These are phyloP conservation scores for Catharus minimus DNA, from an alignment of 2,113 vertebrate genomes.

Conservation along the genomic window DNA sequence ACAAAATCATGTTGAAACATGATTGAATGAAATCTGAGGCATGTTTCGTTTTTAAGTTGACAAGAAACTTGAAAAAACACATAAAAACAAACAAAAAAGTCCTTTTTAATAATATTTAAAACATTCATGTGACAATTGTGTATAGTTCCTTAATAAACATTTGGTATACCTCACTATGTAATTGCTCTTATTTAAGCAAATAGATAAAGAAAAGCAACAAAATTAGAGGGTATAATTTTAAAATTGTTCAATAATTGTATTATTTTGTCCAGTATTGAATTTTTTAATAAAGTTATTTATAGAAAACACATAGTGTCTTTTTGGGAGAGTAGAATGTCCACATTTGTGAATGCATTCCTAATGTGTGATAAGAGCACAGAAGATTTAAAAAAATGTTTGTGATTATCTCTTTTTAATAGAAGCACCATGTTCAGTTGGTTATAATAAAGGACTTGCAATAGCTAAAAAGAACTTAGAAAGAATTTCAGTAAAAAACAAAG, in stretches of 20 bases:
- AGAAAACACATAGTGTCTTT: rapidly evolving
- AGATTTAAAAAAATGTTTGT: background rate
- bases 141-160: rapidly evolving
- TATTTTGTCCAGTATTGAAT: background rate
- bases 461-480: background rate
- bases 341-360: background rate
- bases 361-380: background rate
- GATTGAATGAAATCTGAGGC: background rate
- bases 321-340: background rate
- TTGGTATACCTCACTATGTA: background rate
- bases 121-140: rapidly evolving
- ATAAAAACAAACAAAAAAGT: background rate
- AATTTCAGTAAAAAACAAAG: background rate
- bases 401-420: background rate
- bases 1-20: background rate
- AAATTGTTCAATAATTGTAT: background rate
- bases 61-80: background rate
- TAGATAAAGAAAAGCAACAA: background rate
- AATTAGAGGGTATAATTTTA: background rate
- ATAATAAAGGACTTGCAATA: background rate
- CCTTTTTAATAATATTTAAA: background rate
- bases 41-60: background rate
- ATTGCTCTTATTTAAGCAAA: background rate
- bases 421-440: background rate
- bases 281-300: background rate